Evolutionary conservation across 2,888 invertebrate species (phyloP), one percentile per base, ranked within the genome.

Genomic region (Listrodromus nycthemerus): DNA sequence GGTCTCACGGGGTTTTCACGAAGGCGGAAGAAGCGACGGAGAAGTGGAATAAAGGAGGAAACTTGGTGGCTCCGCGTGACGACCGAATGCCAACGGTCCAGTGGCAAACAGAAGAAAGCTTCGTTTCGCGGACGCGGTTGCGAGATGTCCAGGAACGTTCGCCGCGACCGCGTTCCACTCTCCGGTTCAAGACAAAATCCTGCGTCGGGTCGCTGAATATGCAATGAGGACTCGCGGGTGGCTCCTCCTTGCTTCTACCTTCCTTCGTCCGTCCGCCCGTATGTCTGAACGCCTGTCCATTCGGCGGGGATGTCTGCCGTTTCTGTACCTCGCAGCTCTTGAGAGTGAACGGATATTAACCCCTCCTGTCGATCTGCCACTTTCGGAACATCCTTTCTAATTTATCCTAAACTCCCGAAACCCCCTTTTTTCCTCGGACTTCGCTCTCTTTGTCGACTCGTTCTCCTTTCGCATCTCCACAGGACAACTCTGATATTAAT

Each of bases 181-280:
- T 41, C 21, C 71, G 83, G 81, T 87, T 87, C 88, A 88, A 90
- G 91, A 91, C 91, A 88, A 90, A 92, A 91, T 90, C 90, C 89
- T 89, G 66, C 85, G 86, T 86, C 80, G 80, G 84, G 78, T 86
- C 88, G 88, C 89, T 92, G 93, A 93, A 93, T 92, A 93, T 92
- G 89, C 92, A 92, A 92, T 91, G 92, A 92, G 90, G 86, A 75
- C 69, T 63, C 82, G 80, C 79, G 81, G 88, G 87, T 88, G 87
- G 89, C 88, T 85, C 77, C 78, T 71, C 48, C 50, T 27, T 69
- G 69, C 74, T 80, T 80, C 37, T 73, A 55, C 67, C 48, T 71
- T 50, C 33, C 48, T 76, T 63, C 65, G 45, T 55, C 77, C 85
- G 84, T 86, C 85, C 84, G 86, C 87, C 85, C 58, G 45, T 66